These are phyloP conservation scores for Rhynchonycteris naso DNA, from an alignment of 2,797 vertebrate genomes.

Conservation along the genomic window DNA sequence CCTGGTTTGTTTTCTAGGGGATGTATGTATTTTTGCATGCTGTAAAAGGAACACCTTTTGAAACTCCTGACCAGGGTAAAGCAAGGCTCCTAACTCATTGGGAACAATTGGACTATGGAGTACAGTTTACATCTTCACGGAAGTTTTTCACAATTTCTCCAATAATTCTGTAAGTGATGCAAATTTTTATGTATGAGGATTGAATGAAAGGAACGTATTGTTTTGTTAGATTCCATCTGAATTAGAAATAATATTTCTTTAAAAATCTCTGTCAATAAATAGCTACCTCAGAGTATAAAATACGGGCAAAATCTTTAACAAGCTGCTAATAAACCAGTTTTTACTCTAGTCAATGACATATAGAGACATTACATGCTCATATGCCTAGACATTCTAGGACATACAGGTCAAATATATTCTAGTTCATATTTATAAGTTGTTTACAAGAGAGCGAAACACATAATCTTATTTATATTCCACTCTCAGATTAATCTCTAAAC, in stretches of 20 bases:
- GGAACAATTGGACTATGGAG: constrained; percentile 98
- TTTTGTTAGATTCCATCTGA: constrained; percentile 50
- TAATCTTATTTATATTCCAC: constrained; percentile 2
- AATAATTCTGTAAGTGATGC: constrained; percentile 90
- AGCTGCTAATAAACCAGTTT: constrained; percentile 45
- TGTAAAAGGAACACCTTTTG: constrained; percentile 98
- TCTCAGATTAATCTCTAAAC: constrained; percentile 22
- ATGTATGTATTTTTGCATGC: constrained; percentile 99
- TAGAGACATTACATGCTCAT: background rate
- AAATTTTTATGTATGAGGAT: constrained; percentile 34
- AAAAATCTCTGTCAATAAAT: constrained; percentile 39
- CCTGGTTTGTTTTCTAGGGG: constrained; percentile 87
- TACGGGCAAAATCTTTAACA: constrained; percentile 29
- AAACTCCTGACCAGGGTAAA: constrained; percentile 98
- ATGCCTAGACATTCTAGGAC: background rate
- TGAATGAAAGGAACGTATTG: background rate
- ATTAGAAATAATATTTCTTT: constrained; percentile 55
- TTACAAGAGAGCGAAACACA: constrained; percentile 38
- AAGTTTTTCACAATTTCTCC: constrained; percentile 99
- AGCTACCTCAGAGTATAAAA: constrained; percentile 26
- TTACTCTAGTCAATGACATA: background rate
- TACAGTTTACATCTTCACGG: constrained; percentile 97
- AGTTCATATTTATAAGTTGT: background rate
- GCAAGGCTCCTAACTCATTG: constrained; percentile 97
- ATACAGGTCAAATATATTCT: constrained; percentile 4